These are phyloP conservation scores for Heterocephalus glaber DNA, from an alignment of 2,113 vertebrate species.

Conservation along the genomic window DNA sequence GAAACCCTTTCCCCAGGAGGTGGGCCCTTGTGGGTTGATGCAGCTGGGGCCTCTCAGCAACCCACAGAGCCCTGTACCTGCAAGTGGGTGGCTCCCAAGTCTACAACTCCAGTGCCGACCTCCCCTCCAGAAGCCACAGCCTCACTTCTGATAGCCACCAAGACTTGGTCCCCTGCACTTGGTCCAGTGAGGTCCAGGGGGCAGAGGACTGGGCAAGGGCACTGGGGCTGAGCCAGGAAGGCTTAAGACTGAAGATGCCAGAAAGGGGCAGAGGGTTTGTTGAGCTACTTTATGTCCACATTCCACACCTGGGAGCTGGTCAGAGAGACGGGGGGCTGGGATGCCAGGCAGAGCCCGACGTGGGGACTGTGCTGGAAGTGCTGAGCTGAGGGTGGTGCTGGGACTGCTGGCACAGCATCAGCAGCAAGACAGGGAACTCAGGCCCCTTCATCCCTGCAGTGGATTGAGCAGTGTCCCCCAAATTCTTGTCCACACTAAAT, in stretches of 20 bases:
- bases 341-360: background rate
- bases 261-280: background rate
- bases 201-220: background rate
- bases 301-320: background rate
- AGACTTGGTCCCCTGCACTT: background rate
- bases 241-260: no score
- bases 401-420: background rate
- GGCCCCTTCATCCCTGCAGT: background rate
- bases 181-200: background rate
- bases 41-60: background rate
- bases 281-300: background rate
- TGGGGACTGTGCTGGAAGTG: background rate
- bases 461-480: background rate
- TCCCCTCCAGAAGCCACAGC: background rate
- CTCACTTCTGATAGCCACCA: fast-evolving
- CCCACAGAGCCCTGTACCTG: background rate
- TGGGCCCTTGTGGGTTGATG: background rate
- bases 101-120: background rate
- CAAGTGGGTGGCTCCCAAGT: background rate
- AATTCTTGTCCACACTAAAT: background rate
- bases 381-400: background rate
- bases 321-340: background rate
- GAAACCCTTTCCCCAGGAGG: background rate
- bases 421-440: background rate
- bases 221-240: no score